These are phyloP conservation scores for Caenorhabditis drosophilae DNA, from an alignment of 2,888 invertebrate species.

Conservation along the genomic window DNA sequence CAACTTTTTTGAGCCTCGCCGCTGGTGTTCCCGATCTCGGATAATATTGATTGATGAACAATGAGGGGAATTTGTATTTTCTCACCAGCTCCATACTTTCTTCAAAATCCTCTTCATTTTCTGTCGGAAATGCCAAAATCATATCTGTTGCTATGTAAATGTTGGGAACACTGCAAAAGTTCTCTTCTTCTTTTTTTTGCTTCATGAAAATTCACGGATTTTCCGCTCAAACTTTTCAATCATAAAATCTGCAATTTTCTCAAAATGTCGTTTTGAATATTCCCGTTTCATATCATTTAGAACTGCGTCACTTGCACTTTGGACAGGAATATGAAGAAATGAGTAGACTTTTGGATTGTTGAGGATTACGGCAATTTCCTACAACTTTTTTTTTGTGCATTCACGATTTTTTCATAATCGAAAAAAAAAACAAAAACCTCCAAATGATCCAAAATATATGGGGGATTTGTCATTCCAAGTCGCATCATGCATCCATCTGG, in stretches of 20 bases:
- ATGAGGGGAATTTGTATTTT: constrained; percentile 83
- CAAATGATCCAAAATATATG: constrained; percentile 92
- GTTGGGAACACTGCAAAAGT: constrained; percentile 79
- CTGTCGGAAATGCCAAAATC: constrained; percentile 97
- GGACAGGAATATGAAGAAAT: constrained; percentile 95
- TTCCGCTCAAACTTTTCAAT: constrained; percentile 76
- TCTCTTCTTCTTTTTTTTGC: neutral
- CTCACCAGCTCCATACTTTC: constrained; percentile 81
- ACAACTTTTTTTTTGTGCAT: constrained; percentile 24
- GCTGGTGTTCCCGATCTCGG: constrained; percentile 95
- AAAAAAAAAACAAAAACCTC: constrained; percentile 71
- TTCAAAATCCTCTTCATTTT: constrained; percentile 86
- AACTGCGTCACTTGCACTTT: constrained; percentile 94
- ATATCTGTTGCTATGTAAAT: constrained; percentile 95
- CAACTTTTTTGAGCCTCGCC: constrained; percentile 80
- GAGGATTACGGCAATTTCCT: constrained; percentile 85
- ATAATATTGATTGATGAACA: constrained; percentile 98
- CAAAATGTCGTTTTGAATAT: constrained; percentile 87
- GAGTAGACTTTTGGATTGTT: constrained; percentile 86
- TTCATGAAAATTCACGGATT: no score
- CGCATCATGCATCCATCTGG: constrained; percentile 76
- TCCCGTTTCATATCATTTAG: constrained; percentile 92
- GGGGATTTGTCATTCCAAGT: constrained; percentile 93
- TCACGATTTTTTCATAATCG: neutral
- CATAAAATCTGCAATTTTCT: constrained; percentile 84